Evolutionary conservation across 2,888 invertebrate genomes (phyloP).

Genomic region (Hyalella azteca): DNA sequence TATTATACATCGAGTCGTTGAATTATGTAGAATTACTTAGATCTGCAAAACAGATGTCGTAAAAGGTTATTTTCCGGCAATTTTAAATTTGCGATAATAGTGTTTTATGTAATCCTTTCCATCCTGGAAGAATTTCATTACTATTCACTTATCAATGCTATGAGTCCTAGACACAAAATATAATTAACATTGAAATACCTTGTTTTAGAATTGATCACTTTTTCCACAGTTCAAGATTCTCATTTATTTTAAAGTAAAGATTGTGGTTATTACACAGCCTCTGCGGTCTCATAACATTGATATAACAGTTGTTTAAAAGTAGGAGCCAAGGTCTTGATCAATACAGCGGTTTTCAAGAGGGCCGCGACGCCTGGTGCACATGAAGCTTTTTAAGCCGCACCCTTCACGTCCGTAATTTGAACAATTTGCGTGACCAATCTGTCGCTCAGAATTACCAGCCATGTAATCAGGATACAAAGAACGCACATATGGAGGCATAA

Average conservation of each 20-base stretch:
- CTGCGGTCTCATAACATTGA: not conserved
- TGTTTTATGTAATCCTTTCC: no score
- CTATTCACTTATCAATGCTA: no score
- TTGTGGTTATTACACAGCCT: not conserved
- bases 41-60: no score
- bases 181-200: not conserved
- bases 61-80: no score
- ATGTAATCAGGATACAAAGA: constrained; percentile 19
- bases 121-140: no score
- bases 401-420: constrained; percentile 18
- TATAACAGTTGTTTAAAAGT: not conserved
- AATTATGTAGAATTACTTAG: no score
- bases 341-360: not conserved
- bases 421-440: constrained; percentile 14
- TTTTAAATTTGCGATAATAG: no score
- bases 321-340: not conserved
- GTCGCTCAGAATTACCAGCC: not conserved
- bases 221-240: not conserved
- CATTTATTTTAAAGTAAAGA: not conserved
- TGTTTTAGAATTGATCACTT: not conserved
- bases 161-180: no score
- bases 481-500: constrained; percentile 11
- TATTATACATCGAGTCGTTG: no score
- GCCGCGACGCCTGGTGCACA: not conserved
- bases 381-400: not conserved